phyloP scores from a whole-genome alignment of 2,797 vertebrate genomes.

The Coreius guichenoti region DNA sequence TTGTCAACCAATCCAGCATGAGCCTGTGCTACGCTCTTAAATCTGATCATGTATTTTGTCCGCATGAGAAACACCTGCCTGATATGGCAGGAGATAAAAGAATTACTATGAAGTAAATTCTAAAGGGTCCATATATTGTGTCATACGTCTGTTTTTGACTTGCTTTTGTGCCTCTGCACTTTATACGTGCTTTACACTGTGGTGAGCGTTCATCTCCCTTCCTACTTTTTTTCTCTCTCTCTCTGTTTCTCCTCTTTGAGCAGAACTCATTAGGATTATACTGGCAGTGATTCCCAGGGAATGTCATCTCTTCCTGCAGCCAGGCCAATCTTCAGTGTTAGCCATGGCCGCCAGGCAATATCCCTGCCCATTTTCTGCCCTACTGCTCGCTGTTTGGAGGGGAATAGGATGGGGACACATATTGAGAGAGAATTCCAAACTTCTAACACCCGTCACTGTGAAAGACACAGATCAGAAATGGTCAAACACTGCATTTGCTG shows the following conservation, averaged over 20 bases:
- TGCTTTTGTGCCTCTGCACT: constrained; percentile 57
- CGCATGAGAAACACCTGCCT: constrained; percentile 26
- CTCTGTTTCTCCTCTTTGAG: constrained; percentile 79
- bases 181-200: constrained; percentile 33
- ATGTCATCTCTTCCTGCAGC: constrained; percentile 76
- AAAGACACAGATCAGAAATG: constrained; percentile 31
- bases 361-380: constrained; percentile 73
- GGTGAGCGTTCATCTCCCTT: constrained; percentile 23
- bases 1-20: constrained; percentile 6
- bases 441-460: constrained; percentile 47
- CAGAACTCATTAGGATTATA: constrained; percentile 88
- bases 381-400: constrained; percentile 68
- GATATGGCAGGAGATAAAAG: constrained; percentile 18
- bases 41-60: constrained; percentile 36
- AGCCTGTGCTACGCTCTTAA: constrained; percentile 26
- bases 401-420: constrained; percentile 71
- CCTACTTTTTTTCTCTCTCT: constrained; percentile 52
- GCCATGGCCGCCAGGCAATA: constrained; percentile 74
- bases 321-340: constrained; percentile 78
- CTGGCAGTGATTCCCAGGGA: constrained; percentile 83
- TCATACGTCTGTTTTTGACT: neutral
- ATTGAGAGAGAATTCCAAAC: constrained; percentile 55
- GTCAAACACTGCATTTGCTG: constrained; percentile 28
- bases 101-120: constrained; percentile 35
- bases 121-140: constrained; percentile 26